A percentile compares a stretch with the other conserved stretches of the same genome.
Conservation (phyloP, 2,113 vertebrate species). For the Furnarius figulus region DNA sequence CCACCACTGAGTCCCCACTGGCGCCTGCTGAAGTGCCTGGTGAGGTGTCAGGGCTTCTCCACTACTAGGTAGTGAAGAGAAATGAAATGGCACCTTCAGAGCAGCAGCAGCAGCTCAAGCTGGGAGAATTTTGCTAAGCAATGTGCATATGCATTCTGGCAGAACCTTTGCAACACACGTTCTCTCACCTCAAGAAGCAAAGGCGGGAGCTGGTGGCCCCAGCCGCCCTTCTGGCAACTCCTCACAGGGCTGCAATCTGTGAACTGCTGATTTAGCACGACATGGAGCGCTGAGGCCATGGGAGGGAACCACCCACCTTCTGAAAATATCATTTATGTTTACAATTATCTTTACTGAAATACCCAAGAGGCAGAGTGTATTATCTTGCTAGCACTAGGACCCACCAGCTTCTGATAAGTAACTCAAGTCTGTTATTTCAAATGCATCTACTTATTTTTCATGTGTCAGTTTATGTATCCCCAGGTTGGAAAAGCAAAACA, state of each 20-base stretch:
- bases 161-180: neutral
- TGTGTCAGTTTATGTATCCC: neutral
- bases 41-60: neutral
- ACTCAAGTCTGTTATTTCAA: neutral
- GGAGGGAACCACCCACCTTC: neutral
- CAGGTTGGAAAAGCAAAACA: neutral
- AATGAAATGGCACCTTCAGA: neutral
- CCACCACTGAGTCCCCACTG: too few relatives aligned
- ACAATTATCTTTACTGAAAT: neutral
- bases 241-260: neutral
- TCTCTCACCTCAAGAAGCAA: neutral
- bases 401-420: neutral
- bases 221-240: neutral
- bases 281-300: neutral
- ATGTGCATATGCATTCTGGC: fast-evolving
- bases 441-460: neutral
- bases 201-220: neutral
- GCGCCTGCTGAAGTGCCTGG: neutral
- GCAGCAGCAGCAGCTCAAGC: neutral
- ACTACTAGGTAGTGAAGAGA: neutral
- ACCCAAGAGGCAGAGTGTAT: neutral
- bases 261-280: neutral
- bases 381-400: neutral
- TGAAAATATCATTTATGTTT: neutral
- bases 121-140: neutral